These are phyloP conservation scores for Odontothrips loti DNA, from an alignment of 2,888 invertebrate species.

Conservation along the genomic window DNA sequence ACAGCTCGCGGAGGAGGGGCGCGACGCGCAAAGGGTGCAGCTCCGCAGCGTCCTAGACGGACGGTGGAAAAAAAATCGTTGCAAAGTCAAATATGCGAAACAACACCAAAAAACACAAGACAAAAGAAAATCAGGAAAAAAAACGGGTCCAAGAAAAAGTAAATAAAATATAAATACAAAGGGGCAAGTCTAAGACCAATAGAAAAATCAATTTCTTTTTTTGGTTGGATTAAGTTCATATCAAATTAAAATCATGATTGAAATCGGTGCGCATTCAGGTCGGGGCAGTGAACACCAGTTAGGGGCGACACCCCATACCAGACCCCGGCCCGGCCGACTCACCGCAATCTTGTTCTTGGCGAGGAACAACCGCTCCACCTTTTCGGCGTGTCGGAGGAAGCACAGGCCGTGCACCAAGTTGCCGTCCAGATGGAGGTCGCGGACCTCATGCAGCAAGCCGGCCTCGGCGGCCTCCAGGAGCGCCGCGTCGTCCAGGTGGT, in stretches of 20 bases:
- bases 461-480: neutral
- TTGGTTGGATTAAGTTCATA: too few relatives aligned
- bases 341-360: neutral
- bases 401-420: neutral
- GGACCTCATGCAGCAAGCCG: neutral
- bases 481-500: neutral
- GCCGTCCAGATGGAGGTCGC: slow-evolving; percentile 2
- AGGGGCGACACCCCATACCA: neutral
- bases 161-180: too few relatives aligned
- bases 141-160: too few relatives aligned
- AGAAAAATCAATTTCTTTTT: too few relatives aligned
- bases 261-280: too few relatives aligned
- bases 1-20: neutral
- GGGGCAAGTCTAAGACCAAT: too few relatives aligned
- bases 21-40: neutral
- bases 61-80: neutral
- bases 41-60: neutral
- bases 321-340: too few relatives aligned
- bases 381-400: neutral
- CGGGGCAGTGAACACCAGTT: too few relatives aligned
- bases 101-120: neutral
- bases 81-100: neutral
- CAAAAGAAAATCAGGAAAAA: too few relatives aligned
- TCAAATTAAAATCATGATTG: too few relatives aligned
- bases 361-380: neutral